Percentiles rank a stretch among this genome's conserved stretches.
Evolutionary conservation across 1,140 invertebrate species (phyloP).

Genomic region (Dryas iulia): DNA sequence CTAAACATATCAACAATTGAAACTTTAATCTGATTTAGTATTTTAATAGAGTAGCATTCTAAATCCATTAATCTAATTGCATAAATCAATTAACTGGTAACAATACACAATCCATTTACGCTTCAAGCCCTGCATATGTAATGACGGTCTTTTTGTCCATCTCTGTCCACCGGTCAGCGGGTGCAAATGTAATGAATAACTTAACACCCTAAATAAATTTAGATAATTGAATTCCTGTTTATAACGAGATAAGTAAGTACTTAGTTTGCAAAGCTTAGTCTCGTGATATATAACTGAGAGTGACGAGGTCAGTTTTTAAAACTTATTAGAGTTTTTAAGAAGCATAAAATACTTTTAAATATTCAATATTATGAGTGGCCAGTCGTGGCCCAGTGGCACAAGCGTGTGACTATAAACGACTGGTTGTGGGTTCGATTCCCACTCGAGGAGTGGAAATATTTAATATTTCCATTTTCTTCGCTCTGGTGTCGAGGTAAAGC

Average conservation of each 20-base stretch:
- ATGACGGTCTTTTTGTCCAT: conserved; percentile 24
- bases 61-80: conserved; percentile 22
- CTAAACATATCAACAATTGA: background rate
- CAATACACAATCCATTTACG: conserved; percentile 24
- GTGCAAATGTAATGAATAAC: conserved; percentile 24
- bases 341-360: background rate
- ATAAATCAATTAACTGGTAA: conserved; percentile 22
- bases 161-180: conserved; percentile 21
- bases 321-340: background rate
- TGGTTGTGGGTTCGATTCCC: too few species aligned
- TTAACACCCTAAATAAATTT: conserved; percentile 22
- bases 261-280: background rate
- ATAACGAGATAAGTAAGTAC: conserved; percentile 2
- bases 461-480: too few species aligned
- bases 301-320: background rate
- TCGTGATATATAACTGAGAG: background rate
- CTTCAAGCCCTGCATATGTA: conserved; percentile 16
- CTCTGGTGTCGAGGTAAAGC: too few species aligned
- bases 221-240: conserved; percentile 23
- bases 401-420: too few species aligned
- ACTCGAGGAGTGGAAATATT: too few species aligned
- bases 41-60: conserved; percentile 10
- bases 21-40: conserved; percentile 12
- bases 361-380: too few species aligned
- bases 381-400: too few species aligned